Conservation (phyloP, 2,888 invertebrate species). For the Melanophora roralis region DNA sequence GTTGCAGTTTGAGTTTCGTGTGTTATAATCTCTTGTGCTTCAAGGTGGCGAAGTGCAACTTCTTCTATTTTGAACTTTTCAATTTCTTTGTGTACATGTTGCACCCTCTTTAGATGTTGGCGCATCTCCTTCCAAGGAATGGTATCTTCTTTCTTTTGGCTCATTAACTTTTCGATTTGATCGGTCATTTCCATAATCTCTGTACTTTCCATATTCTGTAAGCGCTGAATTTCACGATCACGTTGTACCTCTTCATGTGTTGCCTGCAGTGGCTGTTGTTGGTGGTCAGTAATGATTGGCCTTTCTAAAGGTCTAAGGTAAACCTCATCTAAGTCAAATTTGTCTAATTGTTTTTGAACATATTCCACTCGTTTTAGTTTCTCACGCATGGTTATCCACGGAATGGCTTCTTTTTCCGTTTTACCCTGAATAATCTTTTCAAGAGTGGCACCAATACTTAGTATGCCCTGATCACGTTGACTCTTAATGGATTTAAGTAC, state of each 20-base stretch:
- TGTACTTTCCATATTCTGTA: constrained; percentile 75
- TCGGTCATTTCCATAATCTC: constrained; percentile 76
- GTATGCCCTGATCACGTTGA: constrained; percentile 76
- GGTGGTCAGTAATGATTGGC: constrained; percentile 67
- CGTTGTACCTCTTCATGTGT: constrained; percentile 76
- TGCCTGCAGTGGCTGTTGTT: constrained; percentile 66
- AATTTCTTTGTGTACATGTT: constrained; percentile 76
- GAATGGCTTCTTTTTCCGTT: constrained; percentile 74
- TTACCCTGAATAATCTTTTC: constrained; percentile 75
- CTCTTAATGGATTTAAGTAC: constrained; percentile 78
- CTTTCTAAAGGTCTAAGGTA: constrained; percentile 75
- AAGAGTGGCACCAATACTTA: constrained; percentile 74
- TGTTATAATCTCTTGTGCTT: constrained; percentile 67
- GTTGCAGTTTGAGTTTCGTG: constrained; percentile 80
- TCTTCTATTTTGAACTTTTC: constrained; percentile 77
- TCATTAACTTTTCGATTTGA: constrained; percentile 75
- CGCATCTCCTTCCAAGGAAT: constrained; percentile 77
- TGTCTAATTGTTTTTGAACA: constrained; percentile 75
- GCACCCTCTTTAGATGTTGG: constrained; percentile 75
- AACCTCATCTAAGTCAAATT: constrained; percentile 77
- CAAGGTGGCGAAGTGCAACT: constrained; percentile 75
- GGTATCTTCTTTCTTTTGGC: constrained; percentile 71
- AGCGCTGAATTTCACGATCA: constrained; percentile 74
- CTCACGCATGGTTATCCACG: constrained; percentile 76
- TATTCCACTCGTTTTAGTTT: constrained; percentile 75